These are phyloP conservation scores for Aporophyla nigra DNA, from an alignment of 2,888 invertebrate genomes.

Conservation along the genomic window DNA sequence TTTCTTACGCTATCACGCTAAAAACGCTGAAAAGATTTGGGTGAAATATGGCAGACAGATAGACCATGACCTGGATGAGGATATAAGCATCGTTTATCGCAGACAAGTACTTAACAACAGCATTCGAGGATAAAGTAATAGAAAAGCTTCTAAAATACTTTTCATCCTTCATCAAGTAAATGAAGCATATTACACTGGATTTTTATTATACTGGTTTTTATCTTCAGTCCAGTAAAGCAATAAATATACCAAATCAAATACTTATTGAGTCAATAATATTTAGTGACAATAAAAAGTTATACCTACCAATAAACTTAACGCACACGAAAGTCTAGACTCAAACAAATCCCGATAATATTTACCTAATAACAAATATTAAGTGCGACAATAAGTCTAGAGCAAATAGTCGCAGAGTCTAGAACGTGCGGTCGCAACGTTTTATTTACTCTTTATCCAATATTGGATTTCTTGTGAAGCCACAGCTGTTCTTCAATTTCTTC, in stretches of 20 bases:
- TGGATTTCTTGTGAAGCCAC: conserved; percentile 58
- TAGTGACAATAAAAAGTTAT: neutral
- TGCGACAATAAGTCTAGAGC: conserved; percentile 14
- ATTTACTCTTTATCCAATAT: conserved; percentile 61
- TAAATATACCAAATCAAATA: conserved; percentile 1
- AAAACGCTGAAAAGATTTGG: too few species aligned
- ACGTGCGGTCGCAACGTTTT: conserved; percentile 35
- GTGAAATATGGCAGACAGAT: too few species aligned
- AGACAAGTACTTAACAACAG: too few species aligned
- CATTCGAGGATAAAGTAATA: too few species aligned
- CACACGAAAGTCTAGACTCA: neutral
- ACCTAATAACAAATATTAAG: conserved; percentile 19
- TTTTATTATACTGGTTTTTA: too few species aligned
- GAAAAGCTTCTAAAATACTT: neutral
- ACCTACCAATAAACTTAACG: neutral
- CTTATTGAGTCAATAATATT: neutral
- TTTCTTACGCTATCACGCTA: too few species aligned
- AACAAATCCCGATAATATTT: conserved; percentile 12
- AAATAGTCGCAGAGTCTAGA: conserved; percentile 15
- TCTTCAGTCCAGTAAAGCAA: neutral
- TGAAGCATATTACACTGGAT: too few species aligned
- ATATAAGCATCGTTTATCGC: too few species aligned
- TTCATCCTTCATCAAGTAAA: neutral
- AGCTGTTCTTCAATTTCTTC: conserved; percentile 28
- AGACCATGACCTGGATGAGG: too few species aligned